Conservation (phyloP, 2,888 invertebrate species). For the Trissolcus brochymenae region DNA sequence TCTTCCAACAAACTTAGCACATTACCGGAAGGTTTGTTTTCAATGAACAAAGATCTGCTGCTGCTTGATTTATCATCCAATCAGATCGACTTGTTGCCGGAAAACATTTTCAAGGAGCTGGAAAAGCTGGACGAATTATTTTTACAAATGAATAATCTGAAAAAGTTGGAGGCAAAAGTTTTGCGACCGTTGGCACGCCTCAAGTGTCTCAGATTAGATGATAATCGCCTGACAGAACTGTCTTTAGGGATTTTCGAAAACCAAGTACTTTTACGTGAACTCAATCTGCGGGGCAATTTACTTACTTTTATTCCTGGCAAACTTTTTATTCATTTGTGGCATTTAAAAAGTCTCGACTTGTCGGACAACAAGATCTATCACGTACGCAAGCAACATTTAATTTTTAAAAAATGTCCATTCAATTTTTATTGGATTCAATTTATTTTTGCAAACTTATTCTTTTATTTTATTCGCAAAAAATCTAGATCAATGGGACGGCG, state of each 20-base stretch:
- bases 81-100: slow-evolving; percentile 82
- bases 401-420: not conserved
- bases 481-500: slow-evolving; percentile 67
- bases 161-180: slow-evolving; percentile 78
- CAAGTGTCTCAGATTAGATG: slow-evolving; percentile 82
- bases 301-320: slow-evolving; percentile 80
- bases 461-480: too few relatives aligned
- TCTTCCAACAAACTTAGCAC: slow-evolving; percentile 82
- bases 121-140: slow-evolving; percentile 83
- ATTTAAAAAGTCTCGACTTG: slow-evolving; percentile 81
- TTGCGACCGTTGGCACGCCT: slow-evolving; percentile 80
- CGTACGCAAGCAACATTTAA: slow-evolving; percentile 60
- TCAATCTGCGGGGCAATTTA: slow-evolving; percentile 84
- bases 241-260: slow-evolving; percentile 80
- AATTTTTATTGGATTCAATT: not conserved
- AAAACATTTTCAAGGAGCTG: slow-evolving; percentile 79
- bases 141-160: slow-evolving; percentile 82
- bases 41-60: slow-evolving; percentile 66
- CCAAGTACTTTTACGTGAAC: slow-evolving; percentile 80
- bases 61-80: slow-evolving; percentile 87
- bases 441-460: not conserved
- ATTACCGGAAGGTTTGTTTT: slow-evolving; percentile 80
- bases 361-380: slow-evolving; percentile 83
- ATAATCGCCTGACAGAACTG: slow-evolving; percentile 80
- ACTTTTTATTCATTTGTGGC: slow-evolving; percentile 79